Conservation (phyloP, 2,888 invertebrate species). For the Drosophila pseudotalamancana region DNA sequence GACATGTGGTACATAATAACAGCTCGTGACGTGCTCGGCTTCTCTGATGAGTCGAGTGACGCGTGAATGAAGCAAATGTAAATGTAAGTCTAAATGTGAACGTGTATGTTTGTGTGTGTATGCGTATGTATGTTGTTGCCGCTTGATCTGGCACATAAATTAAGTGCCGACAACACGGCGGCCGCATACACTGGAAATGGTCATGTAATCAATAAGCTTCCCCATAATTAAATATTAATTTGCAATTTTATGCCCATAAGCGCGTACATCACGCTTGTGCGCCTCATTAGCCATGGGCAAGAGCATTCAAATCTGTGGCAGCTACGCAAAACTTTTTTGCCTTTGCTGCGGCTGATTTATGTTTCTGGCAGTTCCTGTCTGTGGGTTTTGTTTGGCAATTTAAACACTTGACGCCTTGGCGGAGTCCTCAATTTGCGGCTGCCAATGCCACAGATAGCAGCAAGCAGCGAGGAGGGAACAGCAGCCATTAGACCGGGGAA, state of each 20-base stretch:
- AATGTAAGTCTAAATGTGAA: too few species aligned
- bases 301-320: conserved; percentile 23
- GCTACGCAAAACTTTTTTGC: conserved; percentile 34
- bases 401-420: conserved; percentile 29
- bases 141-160: conserved; percentile 10
- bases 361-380: conserved; percentile 14
- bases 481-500: conserved; percentile 4
- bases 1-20: conserved; percentile 51
- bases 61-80: background rate
- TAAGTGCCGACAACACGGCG: conserved; percentile 1
- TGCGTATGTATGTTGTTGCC: conserved; percentile 11
- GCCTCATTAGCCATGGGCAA: conserved; percentile 49
- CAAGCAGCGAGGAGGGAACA: too few species aligned
- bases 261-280: conserved; percentile 4
- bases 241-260: conserved; percentile 39
- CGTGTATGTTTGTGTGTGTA: too few species aligned
- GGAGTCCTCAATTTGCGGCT: conserved; percentile 43
- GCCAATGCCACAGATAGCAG: background rate
- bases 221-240: conserved; percentile 74
- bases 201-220: conserved; percentile 49
- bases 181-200: background rate
- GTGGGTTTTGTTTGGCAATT: conserved; percentile 4
- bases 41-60: conserved; percentile 26
- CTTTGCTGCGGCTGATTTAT: conserved; percentile 49
- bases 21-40: conserved; percentile 38